Evolutionary conservation across 2,797 vertebrate genomes (phyloP).

Genomic region (Galago senegalensis): DNA sequence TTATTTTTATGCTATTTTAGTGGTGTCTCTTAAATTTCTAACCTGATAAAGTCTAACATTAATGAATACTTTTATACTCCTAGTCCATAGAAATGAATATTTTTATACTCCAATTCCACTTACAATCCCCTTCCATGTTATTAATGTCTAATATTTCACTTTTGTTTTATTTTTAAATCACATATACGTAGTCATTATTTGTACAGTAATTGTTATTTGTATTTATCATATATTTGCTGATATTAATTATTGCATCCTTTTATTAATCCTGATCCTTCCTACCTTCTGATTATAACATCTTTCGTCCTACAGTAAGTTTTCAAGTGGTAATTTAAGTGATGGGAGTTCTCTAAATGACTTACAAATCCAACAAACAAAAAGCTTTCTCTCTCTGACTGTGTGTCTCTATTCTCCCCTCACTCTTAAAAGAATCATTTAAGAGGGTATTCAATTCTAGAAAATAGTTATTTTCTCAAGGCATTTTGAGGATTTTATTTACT

Average conservation of each 20-base stretch:
- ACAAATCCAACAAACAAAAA: background rate
- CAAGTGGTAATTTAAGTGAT: background rate
- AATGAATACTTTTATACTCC: background rate
- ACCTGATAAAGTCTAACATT: background rate
- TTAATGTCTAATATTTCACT: background rate
- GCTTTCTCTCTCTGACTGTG: background rate
- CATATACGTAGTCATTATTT: background rate
- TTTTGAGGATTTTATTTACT: background rate
- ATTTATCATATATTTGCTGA: background rate
- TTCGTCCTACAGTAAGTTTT: background rate
- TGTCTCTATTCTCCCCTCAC: background rate
- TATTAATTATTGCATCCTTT: background rate
- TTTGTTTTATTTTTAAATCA: background rate
- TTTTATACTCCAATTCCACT: background rate
- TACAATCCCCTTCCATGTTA: background rate
- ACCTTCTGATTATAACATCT: background rate
- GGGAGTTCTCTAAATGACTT: background rate
- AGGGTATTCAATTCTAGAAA: background rate
- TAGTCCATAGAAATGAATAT: background rate
- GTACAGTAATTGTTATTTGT: background rate
- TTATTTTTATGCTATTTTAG: slow-evolving; percentile 1
- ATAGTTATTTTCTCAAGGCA: background rate
- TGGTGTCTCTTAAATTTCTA: background rate
- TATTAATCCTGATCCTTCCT: background rate
- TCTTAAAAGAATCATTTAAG: background rate